These are phyloP conservation scores for Myotis myotis DNA, from an alignment of 2,797 vertebrate species.

Conservation along the genomic window DNA sequence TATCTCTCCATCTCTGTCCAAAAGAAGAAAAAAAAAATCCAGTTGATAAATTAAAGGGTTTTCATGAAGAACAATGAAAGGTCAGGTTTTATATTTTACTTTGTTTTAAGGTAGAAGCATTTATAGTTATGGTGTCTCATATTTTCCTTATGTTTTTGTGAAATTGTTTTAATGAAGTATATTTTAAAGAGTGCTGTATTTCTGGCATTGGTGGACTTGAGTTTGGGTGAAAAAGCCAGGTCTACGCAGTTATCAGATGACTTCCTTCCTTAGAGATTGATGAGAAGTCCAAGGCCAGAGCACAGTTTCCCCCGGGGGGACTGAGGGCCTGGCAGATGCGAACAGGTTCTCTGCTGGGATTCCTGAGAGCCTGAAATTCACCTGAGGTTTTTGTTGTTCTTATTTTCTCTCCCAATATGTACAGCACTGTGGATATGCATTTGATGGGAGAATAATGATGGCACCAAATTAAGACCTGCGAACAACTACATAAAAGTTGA, in stretches of 20 bases:
- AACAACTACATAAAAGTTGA: neutral
- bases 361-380: neutral
- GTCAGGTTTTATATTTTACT: conserved; percentile 13
- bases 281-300: neutral
- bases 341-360: neutral
- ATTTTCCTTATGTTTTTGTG: conserved; percentile 12
- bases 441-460: neutral
- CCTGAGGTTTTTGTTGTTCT: neutral
- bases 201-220: neutral
- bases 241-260: neutral
- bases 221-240: neutral
- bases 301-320: neutral
- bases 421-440: neutral
- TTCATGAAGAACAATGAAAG: neutral
- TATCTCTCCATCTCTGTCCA: neutral
- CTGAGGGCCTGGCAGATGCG: neutral
- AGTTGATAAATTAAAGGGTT: neutral
- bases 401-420: neutral
- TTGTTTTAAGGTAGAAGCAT: neutral
- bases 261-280: neutral
- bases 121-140: neutral
- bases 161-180: neutral
- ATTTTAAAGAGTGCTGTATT: neutral
- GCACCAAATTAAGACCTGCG: neutral
- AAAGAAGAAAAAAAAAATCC: neutral